Evolutionary conservation across 2,113 vertebrate species (phyloP), one percentile per base, ranked within the genome.

Genomic region (Haplochromis vanheusdeni): DNA sequence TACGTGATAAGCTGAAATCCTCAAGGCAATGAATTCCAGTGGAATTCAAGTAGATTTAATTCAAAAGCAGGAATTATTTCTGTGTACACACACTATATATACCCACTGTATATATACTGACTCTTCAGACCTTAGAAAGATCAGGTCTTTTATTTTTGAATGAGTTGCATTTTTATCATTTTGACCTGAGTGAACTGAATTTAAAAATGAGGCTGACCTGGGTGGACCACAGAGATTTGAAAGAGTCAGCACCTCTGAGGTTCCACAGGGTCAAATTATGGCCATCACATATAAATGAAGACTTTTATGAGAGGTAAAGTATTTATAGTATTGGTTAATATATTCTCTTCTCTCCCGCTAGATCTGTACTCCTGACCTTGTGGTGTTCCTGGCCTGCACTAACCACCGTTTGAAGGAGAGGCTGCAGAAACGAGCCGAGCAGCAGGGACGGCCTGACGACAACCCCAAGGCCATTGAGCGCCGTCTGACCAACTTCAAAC

Each of bases 281-380:
- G 9, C 4, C 65, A 19, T 83, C 23, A 6, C 7, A 19, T 37
- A 33, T 73, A 65, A 87, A 80, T 73, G 49, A 73, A 65, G 6
- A 26, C 23, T 58, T 19, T 45, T n/a, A 47, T 9, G 2, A 45
- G 58, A 3, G n/a, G 12, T 42, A 1, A 9, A 62, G 21, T 31
- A 13, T 19, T 17, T 26, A 16, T 6, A 81, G 52, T 54, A 31
- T 26, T 11, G 7, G 51, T 26, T 81, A 37, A 55, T 42, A 56
- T 3, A 7, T 62, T 42, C 6, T n/a, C n/a, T 79, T 49, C 10
- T 81, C 19, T 47, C 35, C 90, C 14, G 47, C 13, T 92, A 99
- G 99, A 99, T 99, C 89, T 99, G 99, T 83, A 98, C 97, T 17
- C 99, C 99, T 1, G 99, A 99, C 95, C 96, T 99, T 92, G 98